Percentiles rank a stretch among this genome's conserved stretches.
phyloP scores from a whole-genome alignment of 2,113 vertebrate species.

The Saccopteryx leptura region DNA sequence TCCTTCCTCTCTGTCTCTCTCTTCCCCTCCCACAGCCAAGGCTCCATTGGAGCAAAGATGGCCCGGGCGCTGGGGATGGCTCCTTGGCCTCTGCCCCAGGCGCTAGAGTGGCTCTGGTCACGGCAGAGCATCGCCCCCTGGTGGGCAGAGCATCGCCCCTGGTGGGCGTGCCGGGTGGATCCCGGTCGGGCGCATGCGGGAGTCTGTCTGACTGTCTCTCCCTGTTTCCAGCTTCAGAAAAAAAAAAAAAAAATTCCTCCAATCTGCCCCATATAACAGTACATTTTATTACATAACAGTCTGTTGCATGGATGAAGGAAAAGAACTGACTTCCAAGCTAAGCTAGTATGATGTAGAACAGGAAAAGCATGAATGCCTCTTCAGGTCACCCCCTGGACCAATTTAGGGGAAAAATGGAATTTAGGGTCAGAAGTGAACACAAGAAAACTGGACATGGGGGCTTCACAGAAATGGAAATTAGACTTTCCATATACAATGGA shows the following conservation, averaged over 20 bases:
- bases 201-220: too few relatives aligned
- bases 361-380: not conserved
- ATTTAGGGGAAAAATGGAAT: not conserved
- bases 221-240: too few relatives aligned
- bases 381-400: not conserved
- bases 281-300: constrained; percentile 12
- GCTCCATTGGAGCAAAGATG: too few relatives aligned
- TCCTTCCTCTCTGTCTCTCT: too few relatives aligned
- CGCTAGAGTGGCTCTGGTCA: too few relatives aligned
- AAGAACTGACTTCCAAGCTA: not conserved
- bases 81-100: too few relatives aligned
- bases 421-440: not conserved
- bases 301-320: not conserved
- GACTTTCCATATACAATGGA: not conserved
- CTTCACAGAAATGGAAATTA: not conserved
- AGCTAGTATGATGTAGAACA: not conserved
- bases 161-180: too few relatives aligned
- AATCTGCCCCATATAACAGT: not conserved
- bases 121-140: too few relatives aligned
- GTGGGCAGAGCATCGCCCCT: too few relatives aligned
- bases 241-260: not conserved
- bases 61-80: too few relatives aligned
- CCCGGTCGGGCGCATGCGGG: too few relatives aligned
- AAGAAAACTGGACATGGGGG: not conserved
- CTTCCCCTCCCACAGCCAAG: too few relatives aligned